Evolutionary conservation across 1,140 invertebrate species (phyloP).

Genomic region (Neodiprion lecontei): DNA sequence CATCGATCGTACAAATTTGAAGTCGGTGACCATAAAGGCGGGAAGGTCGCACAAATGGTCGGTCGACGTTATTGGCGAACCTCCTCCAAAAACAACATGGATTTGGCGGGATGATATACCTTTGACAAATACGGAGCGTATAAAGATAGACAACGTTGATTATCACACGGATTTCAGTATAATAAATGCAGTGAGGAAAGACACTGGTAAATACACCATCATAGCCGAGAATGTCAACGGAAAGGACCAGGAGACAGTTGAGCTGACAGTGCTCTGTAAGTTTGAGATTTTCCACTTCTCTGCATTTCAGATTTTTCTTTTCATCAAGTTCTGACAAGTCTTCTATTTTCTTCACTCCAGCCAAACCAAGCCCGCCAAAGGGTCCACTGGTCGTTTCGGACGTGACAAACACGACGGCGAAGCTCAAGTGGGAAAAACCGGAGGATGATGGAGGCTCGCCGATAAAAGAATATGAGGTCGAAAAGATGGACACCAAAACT

Average conservation of each 20-base stretch:
- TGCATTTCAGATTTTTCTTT: background rate
- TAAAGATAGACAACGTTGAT: slow-evolving; percentile 88
- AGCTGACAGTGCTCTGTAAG: slow-evolving; percentile 88
- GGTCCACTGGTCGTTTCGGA: slow-evolving; percentile 89
- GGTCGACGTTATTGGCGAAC: slow-evolving; percentile 90
- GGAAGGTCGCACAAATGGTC: slow-evolving; percentile 92
- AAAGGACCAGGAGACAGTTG: slow-evolving; percentile 87
- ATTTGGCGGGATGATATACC: slow-evolving; percentile 84
- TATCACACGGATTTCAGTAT: slow-evolving; percentile 91
- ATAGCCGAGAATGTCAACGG: slow-evolving; percentile 90
- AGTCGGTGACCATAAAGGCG: slow-evolving; percentile 84
- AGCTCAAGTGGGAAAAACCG: slow-evolving; percentile 88
- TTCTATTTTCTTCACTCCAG: slow-evolving; percentile 44
- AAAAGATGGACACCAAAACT: slow-evolving; percentile 91
- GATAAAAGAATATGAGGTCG: slow-evolving; percentile 93
- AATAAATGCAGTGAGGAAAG: slow-evolving; percentile 81
- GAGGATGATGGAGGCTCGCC: slow-evolving; percentile 93
- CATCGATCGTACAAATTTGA: slow-evolving; percentile 91
- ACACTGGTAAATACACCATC: slow-evolving; percentile 91
- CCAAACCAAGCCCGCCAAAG: slow-evolving; percentile 81
- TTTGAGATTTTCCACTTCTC: slow-evolving; percentile 10
- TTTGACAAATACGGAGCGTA: slow-evolving; percentile 81
- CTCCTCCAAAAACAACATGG: slow-evolving; percentile 86
- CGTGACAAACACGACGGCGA: slow-evolving; percentile 86
- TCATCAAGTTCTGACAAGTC: slow-evolving; percentile 13